Evolutionary conservation across 2,888 invertebrate genomes (phyloP), one percentile per base, ranked within the genome.

Genomic region (Caprella mutica): DNA sequence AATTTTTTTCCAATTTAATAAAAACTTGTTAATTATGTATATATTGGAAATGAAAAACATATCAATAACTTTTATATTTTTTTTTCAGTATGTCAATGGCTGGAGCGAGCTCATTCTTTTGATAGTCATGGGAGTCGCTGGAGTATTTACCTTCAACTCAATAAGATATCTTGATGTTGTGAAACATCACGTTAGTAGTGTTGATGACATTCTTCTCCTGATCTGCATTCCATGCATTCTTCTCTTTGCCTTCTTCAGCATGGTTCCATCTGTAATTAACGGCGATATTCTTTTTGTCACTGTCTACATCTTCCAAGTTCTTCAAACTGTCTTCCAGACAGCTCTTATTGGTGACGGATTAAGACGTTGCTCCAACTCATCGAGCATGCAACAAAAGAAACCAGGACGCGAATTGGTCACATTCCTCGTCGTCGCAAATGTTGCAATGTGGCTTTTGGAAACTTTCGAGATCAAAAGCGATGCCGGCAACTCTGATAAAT

Each of bases 371-470:
- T 81, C 83, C 68, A 83, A 83, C 71, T 74, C 76, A 19, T 76
- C 77, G 65, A 76, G 78, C 52, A 75, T 83, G 2, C 78, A 82
- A 9, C 77, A 78, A 43, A 73, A 75, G 59, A 86, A 85, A 70
- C 85, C 85, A 0, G 86, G 85, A 3, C 75, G 86, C 3, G 85
- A 86, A 68, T 73, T 85, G 24, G 77, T 86, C 44, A 86, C 84
- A 67, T 86, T 86, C 73, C 76, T 86, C 39, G 77, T 85, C 23
- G 82, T 86, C 56, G 77, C 81, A 66, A 87, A 87, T 71, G 80
- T 86, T 6, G 82, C 83, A 43, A 78, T 85, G 76, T 86, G 86
- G 85, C 77, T 85, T 54, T 79, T 81, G 67, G 80, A 83, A 69
- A 84, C 85, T 0, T 85, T 86, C 74, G 78, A 80, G 68, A 77